Evolutionary conservation across 2,888 invertebrate species (phyloP).

Genomic region (Patella pellucida): DNA sequence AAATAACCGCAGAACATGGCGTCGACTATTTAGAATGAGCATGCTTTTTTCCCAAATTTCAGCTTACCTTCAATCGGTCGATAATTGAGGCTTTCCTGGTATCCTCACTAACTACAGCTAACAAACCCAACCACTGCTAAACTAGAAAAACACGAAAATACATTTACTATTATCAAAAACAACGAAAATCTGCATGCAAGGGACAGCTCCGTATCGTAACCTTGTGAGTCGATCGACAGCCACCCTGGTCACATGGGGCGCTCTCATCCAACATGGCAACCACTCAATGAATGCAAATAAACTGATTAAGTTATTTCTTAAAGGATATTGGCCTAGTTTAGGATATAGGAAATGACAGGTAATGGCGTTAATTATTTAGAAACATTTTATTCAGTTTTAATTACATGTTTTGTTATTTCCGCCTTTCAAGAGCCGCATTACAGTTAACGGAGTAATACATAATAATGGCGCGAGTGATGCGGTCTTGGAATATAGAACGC

Average conservation of each 20-base stretch:
- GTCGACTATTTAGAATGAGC: background rate
- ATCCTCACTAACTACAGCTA: background rate
- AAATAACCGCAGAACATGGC: background rate
- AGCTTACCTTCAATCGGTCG: constrained; percentile 4
- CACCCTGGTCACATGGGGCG: constrained; percentile 53
- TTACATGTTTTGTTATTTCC: no score
- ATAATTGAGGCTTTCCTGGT: background rate
- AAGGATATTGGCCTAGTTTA: no score
- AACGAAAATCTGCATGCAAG: constrained; percentile 9
- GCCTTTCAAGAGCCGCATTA: no score
- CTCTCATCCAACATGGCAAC: constrained; percentile 62
- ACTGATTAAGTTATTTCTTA: no score
- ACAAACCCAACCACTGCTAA: background rate
- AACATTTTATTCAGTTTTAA: no score
- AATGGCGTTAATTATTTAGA: no score
- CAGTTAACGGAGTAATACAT: no score
- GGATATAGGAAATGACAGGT: no score
- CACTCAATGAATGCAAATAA: constrained; percentile 20
- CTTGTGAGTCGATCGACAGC: constrained; percentile 9
- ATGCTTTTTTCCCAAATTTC: background rate
- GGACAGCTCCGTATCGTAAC: background rate
- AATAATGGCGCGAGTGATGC: no score
- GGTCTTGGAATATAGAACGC: no score
- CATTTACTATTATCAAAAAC: constrained; percentile 7
- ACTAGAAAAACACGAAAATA: background rate